Evolutionary conservation across 2,888 invertebrate species (phyloP), one percentile per base, ranked within the genome.

Genomic region (Yponomeuta malinellus): DNA sequence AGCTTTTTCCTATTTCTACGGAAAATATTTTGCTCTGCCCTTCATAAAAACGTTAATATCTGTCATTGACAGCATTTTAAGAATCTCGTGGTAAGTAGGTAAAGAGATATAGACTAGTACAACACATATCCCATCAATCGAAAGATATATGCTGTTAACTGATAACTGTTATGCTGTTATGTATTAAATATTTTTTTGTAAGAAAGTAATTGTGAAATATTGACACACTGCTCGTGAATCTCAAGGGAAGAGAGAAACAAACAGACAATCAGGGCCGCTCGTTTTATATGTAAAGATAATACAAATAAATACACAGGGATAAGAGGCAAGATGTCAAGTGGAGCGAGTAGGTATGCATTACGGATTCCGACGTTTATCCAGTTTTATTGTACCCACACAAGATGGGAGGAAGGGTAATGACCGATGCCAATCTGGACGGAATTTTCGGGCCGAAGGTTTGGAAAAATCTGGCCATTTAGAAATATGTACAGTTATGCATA

Each of bases 231-330:
- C 52, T 59, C 52, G 52, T 15, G 52, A 12, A 59, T 59, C 52
- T 59, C 15, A 15, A 59, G 12, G 52, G 52, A 59, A 59, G 52
- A 59, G 52, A 59, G 52, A 59, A 59, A 59, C 52, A 59, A 59
- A 59, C 52, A 59, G 52, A 59, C 52, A 59, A 59, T 59, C 52
- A 59, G 52, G 52, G 15, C 52, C 52, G 15, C 15, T 15, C 52
- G 52, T 59, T 59, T 59, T 59, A 59, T 59, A 59, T 59, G 52
- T 59, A 15, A 59, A 59, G 52, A 59, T 59, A 59, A 59, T 15
- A 59, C 52, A 59, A 59, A 59, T 59, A 59, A 59, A 59, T 59
- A 59, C 52, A 59, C 52, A 59, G 52, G 52, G 52, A 59, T 59
- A 59, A 59, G 52, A 59, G 52, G 52, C 52, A 59, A 15, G 52